These are phyloP conservation scores for Syrrhaptes paradoxus DNA, from an alignment of 2,113 vertebrate species.

Conservation along the genomic window DNA sequence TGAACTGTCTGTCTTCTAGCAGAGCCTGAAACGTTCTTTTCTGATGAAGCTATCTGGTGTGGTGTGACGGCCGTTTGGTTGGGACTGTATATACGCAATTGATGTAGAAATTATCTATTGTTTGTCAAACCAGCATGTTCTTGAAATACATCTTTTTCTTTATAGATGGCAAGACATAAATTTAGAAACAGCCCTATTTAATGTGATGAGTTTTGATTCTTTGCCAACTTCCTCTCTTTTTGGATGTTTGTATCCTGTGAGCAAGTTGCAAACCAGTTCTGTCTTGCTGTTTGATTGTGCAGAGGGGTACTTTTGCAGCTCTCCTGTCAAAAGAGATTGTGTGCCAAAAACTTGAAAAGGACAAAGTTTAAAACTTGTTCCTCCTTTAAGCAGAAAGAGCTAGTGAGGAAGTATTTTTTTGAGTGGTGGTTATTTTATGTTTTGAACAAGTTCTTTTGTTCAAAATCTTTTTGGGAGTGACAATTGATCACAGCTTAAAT, in stretches of 20 bases:
- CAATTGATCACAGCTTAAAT: not conserved
- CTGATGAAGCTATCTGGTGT: not conserved
- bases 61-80: not conserved
- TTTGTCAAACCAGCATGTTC: not conserved
- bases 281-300: not conserved
- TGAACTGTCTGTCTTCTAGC: not conserved
- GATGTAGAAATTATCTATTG: slow-evolving; percentile 27
- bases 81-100: not conserved
- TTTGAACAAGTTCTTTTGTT: not conserved
- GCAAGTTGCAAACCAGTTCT: not conserved
- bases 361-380: not conserved
- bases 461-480: not conserved
- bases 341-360: not conserved
- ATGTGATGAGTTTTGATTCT: slow-evolving; percentile 12
- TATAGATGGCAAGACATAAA: not conserved
- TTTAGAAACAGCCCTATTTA: not conserved
- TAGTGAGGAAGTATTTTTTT: not conserved
- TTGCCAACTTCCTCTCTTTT: not conserved
- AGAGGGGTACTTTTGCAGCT: not conserved
- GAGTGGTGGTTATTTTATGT: not conserved
- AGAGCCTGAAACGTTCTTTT: not conserved
- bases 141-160: not conserved
- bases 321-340: not conserved
- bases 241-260: not conserved
- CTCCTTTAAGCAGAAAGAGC: not conserved